phyloP scores from a whole-genome alignment of 2,888 invertebrate species.

The Capitulum mitella region DNA sequence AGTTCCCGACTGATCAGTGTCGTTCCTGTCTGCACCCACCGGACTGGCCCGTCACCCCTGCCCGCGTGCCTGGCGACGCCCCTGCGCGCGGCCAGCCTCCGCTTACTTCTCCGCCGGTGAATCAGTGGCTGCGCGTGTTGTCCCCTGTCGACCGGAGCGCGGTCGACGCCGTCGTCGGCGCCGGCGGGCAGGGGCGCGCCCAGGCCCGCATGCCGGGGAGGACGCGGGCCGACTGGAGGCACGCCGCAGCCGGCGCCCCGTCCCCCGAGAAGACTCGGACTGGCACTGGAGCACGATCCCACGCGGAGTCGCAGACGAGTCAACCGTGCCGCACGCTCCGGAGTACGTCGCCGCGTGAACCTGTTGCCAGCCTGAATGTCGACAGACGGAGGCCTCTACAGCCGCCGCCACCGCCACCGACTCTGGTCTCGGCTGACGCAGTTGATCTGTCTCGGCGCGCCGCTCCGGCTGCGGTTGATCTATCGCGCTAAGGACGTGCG shows the following conservation, averaged over 20 bases:
- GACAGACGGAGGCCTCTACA: too few species aligned
- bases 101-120: slow-evolving; percentile 1
- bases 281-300: too few species aligned
- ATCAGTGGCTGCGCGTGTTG: background rate
- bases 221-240: background rate
- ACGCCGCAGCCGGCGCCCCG: background rate
- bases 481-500: background rate
- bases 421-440: too few species aligned
- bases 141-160: background rate
- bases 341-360: too few species aligned
- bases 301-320: too few species aligned
- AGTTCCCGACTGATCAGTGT: too few species aligned
- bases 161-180: background rate
- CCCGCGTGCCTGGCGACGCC: background rate
- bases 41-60: too few species aligned
- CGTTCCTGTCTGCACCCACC: too few species aligned
- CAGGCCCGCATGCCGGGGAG: background rate
- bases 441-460: slow-evolving; percentile 12
- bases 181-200: background rate
- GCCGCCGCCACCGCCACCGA: background rate
- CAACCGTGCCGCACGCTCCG: too few species aligned
- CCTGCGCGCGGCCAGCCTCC: background rate
- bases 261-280: too few species aligned
- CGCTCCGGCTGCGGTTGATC: background rate
- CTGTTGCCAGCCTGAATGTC: too few species aligned